Base-by-base conservation (phyloP, 2,888 invertebrate genomes). In the Thymelicus sylvestris region DNA sequence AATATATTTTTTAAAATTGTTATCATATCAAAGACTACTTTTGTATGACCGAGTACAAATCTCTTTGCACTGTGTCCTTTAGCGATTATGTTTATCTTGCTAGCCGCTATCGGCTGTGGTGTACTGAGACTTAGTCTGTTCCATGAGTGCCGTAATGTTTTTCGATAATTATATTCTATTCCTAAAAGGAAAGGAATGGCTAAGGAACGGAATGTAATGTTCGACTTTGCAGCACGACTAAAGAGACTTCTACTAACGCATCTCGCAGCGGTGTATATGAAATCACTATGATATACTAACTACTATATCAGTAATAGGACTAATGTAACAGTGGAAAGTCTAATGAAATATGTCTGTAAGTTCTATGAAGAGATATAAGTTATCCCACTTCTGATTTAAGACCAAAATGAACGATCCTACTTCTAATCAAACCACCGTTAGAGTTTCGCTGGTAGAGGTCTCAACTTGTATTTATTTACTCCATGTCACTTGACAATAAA, bases 11-110 rank as follows among this genome's bases (percentile, higher is more conserved):
- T 64, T 39, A 19, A 52, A 77, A 77, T 81, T 77, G 80, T 81
- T 87, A 86, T 87, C 85, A 88, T 89, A 89, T 90, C 89, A 88
- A 89, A 90, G 87, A 89, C 82, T 81, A 82, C 75, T 77, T 52
- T 74, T 80, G 78, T 79, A 80, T 78, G 73, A 76, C 70, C 74
- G 72, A 74, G 80, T 78, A 72, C 55, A 38, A 38, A 57, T 57
- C 31, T 57, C 24, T 31, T 55, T 57, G 13, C 57, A 12, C 31
- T 57, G 31, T 57, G 52, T 52, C 52, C 31, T 57, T 31, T 57
- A 4, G 57, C 24, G 10, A 55, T 6, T 57, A 1, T 57, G 12
- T 15, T 12, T 10, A 12, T 12, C 39, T 13, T 59, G 7, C n/a
- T 13, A 2, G 38, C 3, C 41, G 60, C 60, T 15, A 2, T 10